Base-by-base conservation (phyloP, 2,888 invertebrate species). In the Diarsia mendica region DNA sequence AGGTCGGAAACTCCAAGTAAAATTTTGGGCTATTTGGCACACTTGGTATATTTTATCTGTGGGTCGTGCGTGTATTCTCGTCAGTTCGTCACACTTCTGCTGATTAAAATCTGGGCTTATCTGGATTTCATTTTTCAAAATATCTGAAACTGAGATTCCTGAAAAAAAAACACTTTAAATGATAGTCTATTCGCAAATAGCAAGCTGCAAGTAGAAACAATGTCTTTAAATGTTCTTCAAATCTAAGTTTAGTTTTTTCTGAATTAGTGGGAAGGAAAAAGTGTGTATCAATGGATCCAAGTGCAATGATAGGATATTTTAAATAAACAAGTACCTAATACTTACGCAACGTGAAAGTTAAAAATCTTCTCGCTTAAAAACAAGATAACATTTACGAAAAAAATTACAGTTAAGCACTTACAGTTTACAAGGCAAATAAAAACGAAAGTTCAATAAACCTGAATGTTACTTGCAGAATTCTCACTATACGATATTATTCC, bases 401-500 rank as follows among this genome's bases (percentile, higher is more conserved):
- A 28, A 39, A 44, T 28, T 39, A 49, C 46, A 65, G 46, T 55
- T 39, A 66, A 15, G 15, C 28, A n/a, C 15, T 18, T 15, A 28
- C 39, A 28, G 28, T 28, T 5, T 33, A 2, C n/a, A 13, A 51
- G 3, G 15, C 44, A 33, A 23, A 80, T 46, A 73, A 65, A 66
- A 67, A 58, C 3, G 15, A 58, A 64, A 67, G 58, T 64, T 58
- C 46, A 68, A 18, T 67, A 51, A 39, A 53, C 65, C 60, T 15
- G 1, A 46, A 39, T 51, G 11, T 11, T 44, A 49, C 23, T 61
- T 61, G 39, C 39, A 64, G 53, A 67, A 58, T 48, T 44, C 46
- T 51, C 39, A 48, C 13, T 13, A 20, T 46, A 44, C 44, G 10
- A 63, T 18, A 39, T n/a, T 18, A 39, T n/a, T 18, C 13, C 13